A percentile compares a stretch with the other conserved stretches of the same genome.
Conservation (phyloP, 2,113 vertebrate species). For the Saiga tatarica region DNA sequence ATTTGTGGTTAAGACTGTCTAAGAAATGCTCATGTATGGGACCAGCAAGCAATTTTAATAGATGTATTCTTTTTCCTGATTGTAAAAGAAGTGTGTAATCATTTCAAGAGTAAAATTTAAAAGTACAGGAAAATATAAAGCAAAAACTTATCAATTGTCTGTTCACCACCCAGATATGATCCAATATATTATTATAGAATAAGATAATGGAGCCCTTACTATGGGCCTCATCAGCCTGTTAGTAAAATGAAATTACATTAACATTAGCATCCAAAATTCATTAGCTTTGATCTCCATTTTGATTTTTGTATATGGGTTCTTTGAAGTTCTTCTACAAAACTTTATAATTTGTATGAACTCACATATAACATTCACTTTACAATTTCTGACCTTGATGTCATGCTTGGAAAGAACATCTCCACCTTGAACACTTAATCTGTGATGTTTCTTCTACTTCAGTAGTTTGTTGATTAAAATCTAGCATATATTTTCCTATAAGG, state of each 20-base stretch:
- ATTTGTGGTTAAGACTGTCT: not conserved
- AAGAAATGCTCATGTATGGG: not conserved
- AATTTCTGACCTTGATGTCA: not conserved
- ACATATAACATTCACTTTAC: not conserved
- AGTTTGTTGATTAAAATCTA: not conserved
- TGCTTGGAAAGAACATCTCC: not conserved
- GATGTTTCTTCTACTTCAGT: not conserved
- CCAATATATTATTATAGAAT: not conserved
- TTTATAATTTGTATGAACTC: not conserved
- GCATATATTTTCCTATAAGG: slow-evolving; percentile 29
- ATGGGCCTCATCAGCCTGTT: not conserved
- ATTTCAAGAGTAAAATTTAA: not conserved
- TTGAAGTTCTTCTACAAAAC: not conserved
- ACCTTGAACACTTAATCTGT: not conserved
- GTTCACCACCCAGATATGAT: not conserved
- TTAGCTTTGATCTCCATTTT: not conserved
- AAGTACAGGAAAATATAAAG: not conserved
- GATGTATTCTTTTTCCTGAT: slow-evolving; percentile 15
- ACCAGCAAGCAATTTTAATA: not conserved
- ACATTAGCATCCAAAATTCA: not conserved
- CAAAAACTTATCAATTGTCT: not conserved
- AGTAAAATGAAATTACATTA: slow-evolving; percentile 5
- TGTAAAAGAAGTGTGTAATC: not conserved
- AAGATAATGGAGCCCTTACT: not conserved
- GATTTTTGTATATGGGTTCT: not conserved